Base-by-base conservation (phyloP, 2,113 vertebrate genomes). In the Raja brachyura region DNA sequence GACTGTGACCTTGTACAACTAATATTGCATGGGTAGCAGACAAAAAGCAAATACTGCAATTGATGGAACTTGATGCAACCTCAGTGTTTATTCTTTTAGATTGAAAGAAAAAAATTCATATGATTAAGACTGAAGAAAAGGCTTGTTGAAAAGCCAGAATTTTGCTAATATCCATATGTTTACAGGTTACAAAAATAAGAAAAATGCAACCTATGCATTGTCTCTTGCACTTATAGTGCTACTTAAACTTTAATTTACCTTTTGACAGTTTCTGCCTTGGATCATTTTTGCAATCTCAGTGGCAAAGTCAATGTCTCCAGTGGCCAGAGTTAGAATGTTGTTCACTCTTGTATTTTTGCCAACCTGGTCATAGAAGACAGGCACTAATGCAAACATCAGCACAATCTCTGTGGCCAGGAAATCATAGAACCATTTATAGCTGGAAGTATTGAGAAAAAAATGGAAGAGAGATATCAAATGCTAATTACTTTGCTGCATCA, bases 401-500 rank as follows among this genome's bases (percentile, higher is more conserved):
- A 90, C 86, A 90, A 61, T 68, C 31, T 90, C 86, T 16, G 28
- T 31, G 61, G 86, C 86, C 86, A 90, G 31, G 6, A 90, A 68
- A 33, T 68, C 7, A 31, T 31, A 39, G 31, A 3, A 68, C 61
- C 31, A 28, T 68, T 90, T 68, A 68, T 68, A 20, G 16, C 61
- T 90, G 61, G 66, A 66, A 5, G 2, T 25, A 88, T 63, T 61
- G 59, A 88, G 22, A 7, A 22, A 76, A 68, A 66, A 90, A 39
- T 33, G 63, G 16, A 90, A 66, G 13, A 63, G 28, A 16, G 13
- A 16, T 90, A 33, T 90, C 66, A 90, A 39, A 66, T 1, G 28
- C 13, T 33, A 33, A 90, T 90, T 33, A 28, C n/a, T n/a, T 90
- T 68, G 61, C 20, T 59, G 81, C 8, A 85, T 59, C 61, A n/a